Conservation (phyloP, 2,797 vertebrate genomes). For the Tokudaia tokunoshimensis region DNA sequence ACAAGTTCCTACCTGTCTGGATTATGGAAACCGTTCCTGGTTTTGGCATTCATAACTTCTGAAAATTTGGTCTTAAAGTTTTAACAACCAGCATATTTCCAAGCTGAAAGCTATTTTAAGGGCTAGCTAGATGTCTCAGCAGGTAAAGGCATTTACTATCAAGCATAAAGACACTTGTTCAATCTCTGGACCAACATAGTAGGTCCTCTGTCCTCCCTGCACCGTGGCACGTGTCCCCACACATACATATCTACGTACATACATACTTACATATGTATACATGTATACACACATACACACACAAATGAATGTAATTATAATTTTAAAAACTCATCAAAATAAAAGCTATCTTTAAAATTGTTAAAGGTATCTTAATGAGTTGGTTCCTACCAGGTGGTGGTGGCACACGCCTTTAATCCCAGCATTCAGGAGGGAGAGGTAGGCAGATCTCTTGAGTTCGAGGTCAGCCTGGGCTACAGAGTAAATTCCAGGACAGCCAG, state of each 20-base stretch:
- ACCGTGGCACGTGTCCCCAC: neutral
- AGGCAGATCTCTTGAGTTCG: too few species aligned
- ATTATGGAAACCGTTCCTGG: slow-evolving; percentile 37
- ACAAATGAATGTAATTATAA: neutral
- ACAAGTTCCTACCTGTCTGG: slow-evolving; percentile 19
- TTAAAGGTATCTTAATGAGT: slow-evolving; percentile 35
- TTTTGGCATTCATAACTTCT: slow-evolving; percentile 49
- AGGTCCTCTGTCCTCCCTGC: neutral
- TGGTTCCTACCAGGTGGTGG: neutral
- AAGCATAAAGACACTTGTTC: neutral
- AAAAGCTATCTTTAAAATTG: slow-evolving; percentile 23
- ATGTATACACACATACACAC: too few species aligned
- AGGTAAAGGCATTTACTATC: neutral
- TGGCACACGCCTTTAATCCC: neutral
- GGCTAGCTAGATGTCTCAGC: neutral
- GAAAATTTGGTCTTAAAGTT: slow-evolving; percentile 61
- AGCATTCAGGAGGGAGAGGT: too few species aligned
- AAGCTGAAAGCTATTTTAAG: slow-evolving; percentile 36
- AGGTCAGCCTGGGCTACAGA: too few species aligned
- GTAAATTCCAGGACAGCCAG: too few species aligned
- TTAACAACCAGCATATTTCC: slow-evolving; percentile 20
- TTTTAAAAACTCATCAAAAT: neutral
- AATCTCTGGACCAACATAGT: neutral
- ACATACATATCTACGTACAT: neutral
- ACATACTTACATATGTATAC: neutral